phyloP scores from a whole-genome alignment of 2,797 vertebrate species.

The Synanceia verrucosa region DNA sequence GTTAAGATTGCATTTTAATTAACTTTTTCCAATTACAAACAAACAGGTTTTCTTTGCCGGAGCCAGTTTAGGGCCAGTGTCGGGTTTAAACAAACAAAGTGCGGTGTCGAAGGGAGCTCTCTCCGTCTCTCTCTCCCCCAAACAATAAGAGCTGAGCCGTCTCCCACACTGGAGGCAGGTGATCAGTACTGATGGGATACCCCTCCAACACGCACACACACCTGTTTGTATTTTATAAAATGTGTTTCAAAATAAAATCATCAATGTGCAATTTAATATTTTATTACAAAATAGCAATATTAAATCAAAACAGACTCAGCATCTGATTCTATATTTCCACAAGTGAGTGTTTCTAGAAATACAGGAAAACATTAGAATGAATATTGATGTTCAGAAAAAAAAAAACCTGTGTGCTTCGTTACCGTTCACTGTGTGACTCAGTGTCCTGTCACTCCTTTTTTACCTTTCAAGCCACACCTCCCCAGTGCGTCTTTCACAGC shows the following conservation, averaged over 20 bases:
- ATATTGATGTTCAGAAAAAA: background rate
- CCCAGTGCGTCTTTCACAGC: constrained; percentile 24
- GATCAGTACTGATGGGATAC: constrained; percentile 42
- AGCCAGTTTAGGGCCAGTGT: constrained; percentile 73
- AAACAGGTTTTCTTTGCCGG: constrained; percentile 83
- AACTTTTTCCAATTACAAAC: constrained; percentile 82
- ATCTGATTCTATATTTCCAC: background rate
- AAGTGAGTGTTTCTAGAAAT: background rate
- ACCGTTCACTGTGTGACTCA: constrained; percentile 20
- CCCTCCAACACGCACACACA: background rate
- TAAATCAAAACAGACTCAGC: background rate
- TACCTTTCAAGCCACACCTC: constrained; percentile 63
- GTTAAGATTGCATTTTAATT: constrained; percentile 83
- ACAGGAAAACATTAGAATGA: background rate
- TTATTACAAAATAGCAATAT: background rate
- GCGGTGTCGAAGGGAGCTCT: constrained; percentile 73
- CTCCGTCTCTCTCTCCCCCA: constrained; percentile 80
- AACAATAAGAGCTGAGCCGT: constrained; percentile 85
- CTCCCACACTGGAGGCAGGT: constrained; percentile 84
- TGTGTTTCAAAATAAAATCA: background rate
- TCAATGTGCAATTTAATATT: background rate
- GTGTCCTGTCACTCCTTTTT: constrained; percentile 41
- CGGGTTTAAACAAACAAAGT: constrained; percentile 88
- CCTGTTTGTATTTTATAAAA: background rate
- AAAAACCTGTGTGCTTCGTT: background rate